Conservation (phyloP, 2,888 invertebrate species). For the Leptinotarsa peninsularis region DNA sequence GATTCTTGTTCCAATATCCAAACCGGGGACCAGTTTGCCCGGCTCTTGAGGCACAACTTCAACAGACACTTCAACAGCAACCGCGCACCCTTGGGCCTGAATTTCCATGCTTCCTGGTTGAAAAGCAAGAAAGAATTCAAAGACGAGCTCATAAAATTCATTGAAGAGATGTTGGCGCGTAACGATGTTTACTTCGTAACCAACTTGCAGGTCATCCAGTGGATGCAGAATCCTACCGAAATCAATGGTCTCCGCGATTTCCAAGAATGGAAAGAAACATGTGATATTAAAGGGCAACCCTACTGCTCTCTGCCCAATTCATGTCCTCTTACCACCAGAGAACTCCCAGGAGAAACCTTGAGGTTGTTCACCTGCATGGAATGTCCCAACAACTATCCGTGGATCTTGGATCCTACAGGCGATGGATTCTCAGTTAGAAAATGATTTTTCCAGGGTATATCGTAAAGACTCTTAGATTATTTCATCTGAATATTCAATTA, state of each 20-base stretch:
- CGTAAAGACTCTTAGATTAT: constrained; percentile 19
- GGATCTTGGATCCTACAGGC: constrained; percentile 94
- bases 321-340: constrained; percentile 88
- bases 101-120: constrained; percentile 96
- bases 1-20: constrained; percentile 95
- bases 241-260: constrained; percentile 87
- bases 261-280: constrained; percentile 95
- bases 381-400: constrained; percentile 95
- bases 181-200: constrained; percentile 95
- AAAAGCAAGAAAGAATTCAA: constrained; percentile 94
- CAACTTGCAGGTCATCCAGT: constrained; percentile 88
- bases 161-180: constrained; percentile 89
- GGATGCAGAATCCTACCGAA: constrained; percentile 96
- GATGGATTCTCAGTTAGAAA: constrained; percentile 90
- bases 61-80: constrained; percentile 93
- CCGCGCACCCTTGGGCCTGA: constrained; percentile 90
- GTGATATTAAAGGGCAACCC: constrained; percentile 93
- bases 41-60: constrained; percentile 93
- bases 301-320: constrained; percentile 93
- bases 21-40: constrained; percentile 89
- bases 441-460: constrained; percentile 67
- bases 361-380: constrained; percentile 96
- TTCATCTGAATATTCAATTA: no score
- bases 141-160: constrained; percentile 91
- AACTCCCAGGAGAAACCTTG: constrained; percentile 91